Base-by-base conservation (phyloP, 2,113 vertebrate species). In the Gymnocephalus cernua region DNA sequence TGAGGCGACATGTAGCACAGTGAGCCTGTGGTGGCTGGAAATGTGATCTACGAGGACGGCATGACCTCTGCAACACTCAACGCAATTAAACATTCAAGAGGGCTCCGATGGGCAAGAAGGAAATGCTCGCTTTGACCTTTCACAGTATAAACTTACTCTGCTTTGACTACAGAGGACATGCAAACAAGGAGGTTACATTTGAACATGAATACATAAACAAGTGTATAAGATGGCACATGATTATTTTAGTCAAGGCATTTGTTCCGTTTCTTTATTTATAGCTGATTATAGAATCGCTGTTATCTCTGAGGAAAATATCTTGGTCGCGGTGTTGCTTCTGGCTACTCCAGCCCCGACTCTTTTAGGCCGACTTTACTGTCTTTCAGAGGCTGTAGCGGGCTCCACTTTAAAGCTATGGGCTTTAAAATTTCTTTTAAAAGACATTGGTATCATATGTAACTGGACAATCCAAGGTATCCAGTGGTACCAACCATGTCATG, bases 31-130 rank as follows among this genome's bases (percentile, higher is more conserved):
- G 58, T 23, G 78, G 61, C 9, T 75, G 74, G 92, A 90, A 94
- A 95, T 81, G 23, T 90, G 92, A 95, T 89, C 89, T 68, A 27
- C n/a, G 82, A 83, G 84, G 88, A 89, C 89, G 59, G 73, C 75
- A 83, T 92, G 93, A 93, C 91, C 94, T 85, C 35, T 32, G 84
- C 74, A 75, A 78, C 86, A 85, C 83, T 88, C 70, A 15, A 2
- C 12, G 81, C 81, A 81, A 83, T 89, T 61, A 90, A 93, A 91
- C 82, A 77, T 83, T 87, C 73, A 86, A 75, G 70, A 50, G 64
- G 76, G 81, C 70, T 82, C 77, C 27, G 50, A 35, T 45, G 74
- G 82, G 61, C 78, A 53, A 90, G 84, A 69, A 80, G 91, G 91
- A 90, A 89, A 82, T 47, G 80, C 76, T 80, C 48, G 48, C 65